Base-by-base conservation (phyloP, 2,113 vertebrate species). In the Cyphomyrus discorhynchus region DNA sequence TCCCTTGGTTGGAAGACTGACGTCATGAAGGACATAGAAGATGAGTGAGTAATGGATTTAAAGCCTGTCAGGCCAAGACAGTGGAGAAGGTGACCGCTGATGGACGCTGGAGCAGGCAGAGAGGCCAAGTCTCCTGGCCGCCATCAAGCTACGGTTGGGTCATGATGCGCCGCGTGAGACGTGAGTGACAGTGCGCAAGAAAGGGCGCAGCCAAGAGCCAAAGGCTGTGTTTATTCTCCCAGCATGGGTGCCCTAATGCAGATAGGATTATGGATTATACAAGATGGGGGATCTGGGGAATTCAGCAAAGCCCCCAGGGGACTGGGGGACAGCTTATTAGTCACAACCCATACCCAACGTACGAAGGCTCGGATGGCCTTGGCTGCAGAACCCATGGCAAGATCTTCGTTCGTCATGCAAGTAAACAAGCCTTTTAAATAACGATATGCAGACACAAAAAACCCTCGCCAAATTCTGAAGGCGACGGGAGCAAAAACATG, bases 261-360 rank as follows among this genome's bases (percentile, higher is more conserved):
- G 53, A 86, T 53, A 90, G 90, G 90, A 90, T 90, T 90, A 90
- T 31, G 82, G 90, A 89, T 89, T 66, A 86, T 84, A 27, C 74
- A 58, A 70, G 80, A 42, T 70, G 52, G 46, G 27, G 70, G 53
- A 52, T 52, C 77, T 53, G 39, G 91, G 35, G 58, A 88, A 87
- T 88, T 89, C 27, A 83, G 58, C 7, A 91, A 74, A 89, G 3
- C 90, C 17, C 86, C 84, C 47, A 5, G 47, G 53, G 56, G 42
- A 47, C 56, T 58, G 31, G 56, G 53, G 46, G 50, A 39, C 56
- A 87, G 52, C 84, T 89, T 66, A 89, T 91, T 83, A 53, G 35
- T 62, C 52, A 53, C 35, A 46, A 80, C 39, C 52, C 80, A 56
- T 50, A 89, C 52, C 7, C n/a, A 9, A 85, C 11, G 19, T 35